A percentile compares a stretch with the other conserved stretches of the same genome.
Evolutionary conservation across 2,113 vertebrate genomes (phyloP).

Genomic region (Muntiacus reevesi): DNA sequence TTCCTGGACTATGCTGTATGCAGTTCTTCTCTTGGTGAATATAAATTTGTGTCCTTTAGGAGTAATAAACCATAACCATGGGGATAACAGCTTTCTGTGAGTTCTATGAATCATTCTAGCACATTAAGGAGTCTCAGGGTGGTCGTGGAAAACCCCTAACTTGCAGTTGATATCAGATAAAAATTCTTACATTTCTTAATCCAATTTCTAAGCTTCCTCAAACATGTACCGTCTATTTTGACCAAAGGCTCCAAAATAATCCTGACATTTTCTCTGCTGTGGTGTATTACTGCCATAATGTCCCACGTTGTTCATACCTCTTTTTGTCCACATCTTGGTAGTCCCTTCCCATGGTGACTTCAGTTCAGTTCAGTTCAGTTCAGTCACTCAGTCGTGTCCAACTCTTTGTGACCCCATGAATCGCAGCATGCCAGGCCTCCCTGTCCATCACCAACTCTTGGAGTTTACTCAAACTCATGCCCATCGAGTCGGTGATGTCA

Average conservation of each 20-base stretch:
- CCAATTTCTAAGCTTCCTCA: neutral
- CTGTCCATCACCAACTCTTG: too few species aligned
- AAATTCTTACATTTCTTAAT: neutral
- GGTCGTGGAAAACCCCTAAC: neutral
- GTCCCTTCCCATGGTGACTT: neutral
- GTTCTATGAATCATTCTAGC: neutral
- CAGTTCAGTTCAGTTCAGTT: too few species aligned
- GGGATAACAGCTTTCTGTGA: neutral
- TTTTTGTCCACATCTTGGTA: neutral
- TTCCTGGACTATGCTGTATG: neutral
- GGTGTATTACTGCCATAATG: neutral
- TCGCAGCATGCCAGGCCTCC: too few species aligned
- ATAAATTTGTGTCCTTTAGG: neutral
- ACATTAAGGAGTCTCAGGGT: neutral
- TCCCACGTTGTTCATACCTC: neutral
- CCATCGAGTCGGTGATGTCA: too few species aligned
- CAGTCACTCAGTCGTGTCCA: fast-evolving
- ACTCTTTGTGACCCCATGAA: too few species aligned
- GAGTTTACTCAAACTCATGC: too few species aligned
- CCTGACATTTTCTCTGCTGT: neutral
- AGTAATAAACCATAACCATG: neutral
- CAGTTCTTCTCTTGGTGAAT: neutral
- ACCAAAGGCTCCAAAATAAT: neutral
- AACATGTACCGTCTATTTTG: neutral
- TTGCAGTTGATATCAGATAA: neutral